phyloP scores from a whole-genome alignment of 2,888 invertebrate genomes.

The Schizaphis graminum region DNA sequence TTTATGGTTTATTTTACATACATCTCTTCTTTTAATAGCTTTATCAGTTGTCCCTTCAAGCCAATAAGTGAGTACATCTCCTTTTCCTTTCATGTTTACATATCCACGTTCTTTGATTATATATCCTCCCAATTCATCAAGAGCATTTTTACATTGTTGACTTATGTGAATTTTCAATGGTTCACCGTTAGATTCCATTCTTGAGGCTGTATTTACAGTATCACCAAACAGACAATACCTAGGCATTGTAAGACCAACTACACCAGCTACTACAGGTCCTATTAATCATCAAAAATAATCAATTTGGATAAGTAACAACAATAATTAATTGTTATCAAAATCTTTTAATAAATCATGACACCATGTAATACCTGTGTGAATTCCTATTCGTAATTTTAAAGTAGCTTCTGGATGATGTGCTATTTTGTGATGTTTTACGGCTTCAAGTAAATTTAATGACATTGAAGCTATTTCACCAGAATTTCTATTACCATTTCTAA shows the following conservation, averaged over 20 bases:
- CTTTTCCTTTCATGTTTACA: conserved; percentile 91
- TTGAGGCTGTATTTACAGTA: conserved; percentile 91
- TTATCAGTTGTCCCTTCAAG: conserved; percentile 83
- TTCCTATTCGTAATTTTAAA: conserved; percentile 90
- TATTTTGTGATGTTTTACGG: conserved; percentile 88
- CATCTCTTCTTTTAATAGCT: conserved; percentile 82
- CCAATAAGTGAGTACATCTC: conserved; percentile 85
- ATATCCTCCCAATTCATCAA: conserved; percentile 88
- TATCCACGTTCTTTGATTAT: conserved; percentile 84
- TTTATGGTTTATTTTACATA: conserved; percentile 66
- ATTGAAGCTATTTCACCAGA: conserved; percentile 95
- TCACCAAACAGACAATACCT: conserved; percentile 93
- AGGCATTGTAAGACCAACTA: conserved; percentile 94
- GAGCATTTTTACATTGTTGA: conserved; percentile 82
- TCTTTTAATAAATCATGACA: background rate
- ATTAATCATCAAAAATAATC: conserved; percentile 59
- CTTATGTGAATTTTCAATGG: conserved; percentile 91
- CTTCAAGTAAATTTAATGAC: conserved; percentile 88
- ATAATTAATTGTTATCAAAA: background rate
- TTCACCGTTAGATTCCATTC: conserved; percentile 94
- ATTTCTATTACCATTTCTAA: conserved; percentile 86
- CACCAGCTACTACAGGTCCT: conserved; percentile 94
- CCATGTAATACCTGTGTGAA: conserved; percentile 81
- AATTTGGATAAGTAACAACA: background rate
- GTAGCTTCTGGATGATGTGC: conserved; percentile 91